Evolutionary conservation across 2,113 vertebrate genomes (phyloP).

Genomic region (Cyanoramphus novaezelandiae): DNA sequence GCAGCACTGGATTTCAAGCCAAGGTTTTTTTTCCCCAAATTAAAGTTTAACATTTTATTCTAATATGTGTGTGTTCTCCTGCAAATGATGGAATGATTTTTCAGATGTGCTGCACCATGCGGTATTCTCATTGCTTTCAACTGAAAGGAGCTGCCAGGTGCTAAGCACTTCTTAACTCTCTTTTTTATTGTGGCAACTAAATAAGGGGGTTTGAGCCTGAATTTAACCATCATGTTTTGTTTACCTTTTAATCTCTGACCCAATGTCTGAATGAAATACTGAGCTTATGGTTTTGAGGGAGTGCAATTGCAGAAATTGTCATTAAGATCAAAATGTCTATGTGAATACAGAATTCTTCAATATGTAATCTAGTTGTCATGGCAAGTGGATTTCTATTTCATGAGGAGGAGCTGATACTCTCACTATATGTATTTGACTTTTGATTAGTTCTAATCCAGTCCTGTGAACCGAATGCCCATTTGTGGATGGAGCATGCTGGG

Average conservation of each 20-base stretch:
- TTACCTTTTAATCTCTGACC: neutral
- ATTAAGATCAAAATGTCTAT: neutral
- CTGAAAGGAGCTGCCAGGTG: neutral
- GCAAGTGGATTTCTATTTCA: neutral
- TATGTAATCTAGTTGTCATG: neutral
- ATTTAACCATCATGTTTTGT: neutral
- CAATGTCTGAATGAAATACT: neutral
- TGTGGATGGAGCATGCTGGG: neutral
- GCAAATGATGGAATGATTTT: neutral
- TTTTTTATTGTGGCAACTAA: neutral
- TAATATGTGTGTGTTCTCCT: neutral
- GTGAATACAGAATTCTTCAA: neutral
- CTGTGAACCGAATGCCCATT: neutral
- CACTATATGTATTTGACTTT: neutral
- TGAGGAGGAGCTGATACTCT: neutral
- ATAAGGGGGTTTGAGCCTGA: neutral
- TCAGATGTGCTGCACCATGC: neutral
- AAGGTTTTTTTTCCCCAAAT: neutral
- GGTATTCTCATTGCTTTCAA: neutral
- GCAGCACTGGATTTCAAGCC: neutral
- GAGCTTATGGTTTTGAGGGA: neutral
- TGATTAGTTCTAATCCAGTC: neutral
- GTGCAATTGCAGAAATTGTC: neutral
- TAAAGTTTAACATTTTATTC: neutral
- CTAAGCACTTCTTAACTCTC: neutral